These are phyloP conservation scores for Eupsilia transversa DNA, from an alignment of 2,888 invertebrate species.

Conservation along the genomic window DNA sequence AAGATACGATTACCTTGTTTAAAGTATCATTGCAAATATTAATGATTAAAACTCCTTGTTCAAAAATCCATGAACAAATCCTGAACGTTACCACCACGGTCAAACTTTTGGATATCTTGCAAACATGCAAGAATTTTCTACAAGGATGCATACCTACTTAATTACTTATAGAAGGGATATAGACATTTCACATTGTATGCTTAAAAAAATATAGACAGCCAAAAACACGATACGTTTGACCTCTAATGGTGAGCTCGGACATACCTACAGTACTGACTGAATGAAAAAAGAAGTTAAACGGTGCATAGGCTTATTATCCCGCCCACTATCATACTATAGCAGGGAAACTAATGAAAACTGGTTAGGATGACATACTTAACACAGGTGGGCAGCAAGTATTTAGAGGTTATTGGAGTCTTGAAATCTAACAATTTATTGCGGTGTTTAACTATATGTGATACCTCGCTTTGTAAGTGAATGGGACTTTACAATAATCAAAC, in stretches of 20 bases:
- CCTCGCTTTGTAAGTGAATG: conserved; percentile 12
- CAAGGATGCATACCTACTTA: background rate
- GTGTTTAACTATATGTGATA: conserved; percentile 18
- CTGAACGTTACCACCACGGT: background rate
- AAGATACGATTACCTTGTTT: conserved; percentile 50
- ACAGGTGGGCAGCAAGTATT: conserved; percentile 23
- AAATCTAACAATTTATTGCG: conserved; percentile 45
- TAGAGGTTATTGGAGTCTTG: conserved; percentile 44
- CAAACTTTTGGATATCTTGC: background rate
- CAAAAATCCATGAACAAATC: background rate
- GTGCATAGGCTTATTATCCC: background rate
- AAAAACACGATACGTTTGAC: background rate
- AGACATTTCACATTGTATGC: background rate
- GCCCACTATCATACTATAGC: background rate
- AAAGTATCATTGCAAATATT: conserved; percentile 36
- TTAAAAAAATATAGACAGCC: background rate
- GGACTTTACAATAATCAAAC: conserved; percentile 9
- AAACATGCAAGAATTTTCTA: background rate
- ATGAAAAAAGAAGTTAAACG: background rate
- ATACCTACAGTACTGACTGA: background rate
- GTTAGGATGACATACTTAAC: conserved; percentile 36
- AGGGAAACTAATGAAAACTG: conserved; percentile 31
- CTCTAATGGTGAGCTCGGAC: background rate
- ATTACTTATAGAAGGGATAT: background rate
- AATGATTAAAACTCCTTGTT: conserved; percentile 10